Percentiles rank a stretch among this genome's conserved stretches.
phyloP scores from a whole-genome alignment of 2,113 vertebrate genomes.

The Rallus limicola region DNA sequence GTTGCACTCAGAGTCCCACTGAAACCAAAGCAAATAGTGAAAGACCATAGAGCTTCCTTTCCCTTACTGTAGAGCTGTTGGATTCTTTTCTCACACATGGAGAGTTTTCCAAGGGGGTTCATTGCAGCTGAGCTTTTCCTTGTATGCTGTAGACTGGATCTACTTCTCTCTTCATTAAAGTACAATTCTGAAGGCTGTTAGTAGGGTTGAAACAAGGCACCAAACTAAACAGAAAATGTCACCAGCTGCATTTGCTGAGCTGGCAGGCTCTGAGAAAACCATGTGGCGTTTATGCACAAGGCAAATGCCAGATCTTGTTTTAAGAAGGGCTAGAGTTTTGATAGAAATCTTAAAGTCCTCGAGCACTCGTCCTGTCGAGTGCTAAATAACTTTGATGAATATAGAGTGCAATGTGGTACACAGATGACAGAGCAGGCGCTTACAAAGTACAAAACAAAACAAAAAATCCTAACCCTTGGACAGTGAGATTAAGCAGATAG shows the following conservation, averaged over 20 bases:
- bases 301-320: neutral
- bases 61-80: neutral
- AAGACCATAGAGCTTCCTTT: neutral
- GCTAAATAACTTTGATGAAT: conserved; percentile 18
- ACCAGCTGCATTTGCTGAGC: neutral
- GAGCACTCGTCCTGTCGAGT: neutral
- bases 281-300: neutral
- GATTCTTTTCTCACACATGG: neutral
- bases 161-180: neutral
- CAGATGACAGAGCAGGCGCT: conserved; percentile 32
- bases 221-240: neutral
- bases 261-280: neutral
- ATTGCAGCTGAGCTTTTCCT: neutral
- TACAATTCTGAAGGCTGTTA: neutral
- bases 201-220: neutral
- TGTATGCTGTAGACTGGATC: neutral
- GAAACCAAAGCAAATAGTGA: neutral
- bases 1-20: neutral
- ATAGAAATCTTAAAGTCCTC: conserved; percentile 27
- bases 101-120: neutral
- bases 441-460: conserved; percentile 44
- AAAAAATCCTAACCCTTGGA: conserved; percentile 14
- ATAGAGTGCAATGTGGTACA: conserved; percentile 34
- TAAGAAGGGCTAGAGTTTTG: neutral
- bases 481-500: conserved; percentile 59